Evolutionary conservation across 2,888 invertebrate species (phyloP), one percentile per base, ranked within the genome.

Genomic region (Listrodromus nycthemerus): DNA sequence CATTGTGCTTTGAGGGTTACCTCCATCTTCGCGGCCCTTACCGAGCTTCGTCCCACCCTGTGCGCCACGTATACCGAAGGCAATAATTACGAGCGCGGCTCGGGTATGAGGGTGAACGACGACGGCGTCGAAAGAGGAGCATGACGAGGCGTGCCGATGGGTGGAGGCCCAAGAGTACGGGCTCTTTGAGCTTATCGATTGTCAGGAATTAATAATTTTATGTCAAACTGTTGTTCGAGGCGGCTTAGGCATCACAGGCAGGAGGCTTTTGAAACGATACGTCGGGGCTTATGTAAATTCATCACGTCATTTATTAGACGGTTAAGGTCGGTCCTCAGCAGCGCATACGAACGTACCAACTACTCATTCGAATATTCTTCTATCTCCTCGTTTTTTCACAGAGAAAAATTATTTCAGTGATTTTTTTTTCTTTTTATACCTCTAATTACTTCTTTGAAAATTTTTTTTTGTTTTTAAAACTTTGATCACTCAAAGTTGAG

Each of bases 181-280:
- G 70, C 91, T 90, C 92, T 92, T 92, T 91, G 91, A 91, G 91
- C 89, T 92, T 92, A 93, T 93, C 92, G 93, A 93, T 93, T 92
- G 89, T 89, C 88, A 85, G 83, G 90, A 91, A 93, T 92, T 92
- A 92, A 93, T 93, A 93, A 93, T 92, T 92, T 92, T 91, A 88
- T 86, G 88, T 79, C 82, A 84, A 80, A 75, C 79, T 85, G 85
- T 82, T 86, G 80, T 86, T 85, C 85, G 83, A 85, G 66, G 79
- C 83, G 63, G 75, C 76, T 61, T 69, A 83, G 76, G 82, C 78
- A 67, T 83, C 80, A 76, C 80, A 67, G 63, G 69, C 27, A 80
- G 82, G 77, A 63, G 73, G 84, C 85, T 87, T 84, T 86, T 81
- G 41, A 85, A 84, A 65, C 65, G 82, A 58, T 75, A 80, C 77